These are phyloP conservation scores for Archivesica marissinica DNA, from an alignment of 1,140 invertebrate species.

Conservation along the genomic window DNA sequence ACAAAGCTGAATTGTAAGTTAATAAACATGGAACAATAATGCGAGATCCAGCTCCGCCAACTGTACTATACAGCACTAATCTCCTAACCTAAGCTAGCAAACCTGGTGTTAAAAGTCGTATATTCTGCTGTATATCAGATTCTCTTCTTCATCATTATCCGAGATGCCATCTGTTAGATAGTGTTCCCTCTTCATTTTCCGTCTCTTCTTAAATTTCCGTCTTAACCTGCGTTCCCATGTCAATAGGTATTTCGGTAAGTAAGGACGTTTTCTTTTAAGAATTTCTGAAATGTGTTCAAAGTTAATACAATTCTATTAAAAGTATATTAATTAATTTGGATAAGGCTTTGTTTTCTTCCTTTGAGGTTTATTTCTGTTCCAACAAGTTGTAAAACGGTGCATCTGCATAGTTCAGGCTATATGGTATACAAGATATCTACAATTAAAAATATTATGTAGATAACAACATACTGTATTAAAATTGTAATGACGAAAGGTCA, in stretches of 20 bases:
- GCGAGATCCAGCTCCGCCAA: too few species aligned
- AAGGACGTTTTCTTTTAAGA: conserved; percentile 11
- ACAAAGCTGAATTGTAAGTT: too few species aligned
- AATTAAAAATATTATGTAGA: too few species aligned
- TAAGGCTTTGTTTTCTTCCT: neutral
- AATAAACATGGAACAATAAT: too few species aligned
- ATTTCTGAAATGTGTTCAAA: conserved; percentile 31
- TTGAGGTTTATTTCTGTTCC: neutral
- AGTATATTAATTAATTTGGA: neutral
- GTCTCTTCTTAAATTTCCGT: conserved; percentile 8
- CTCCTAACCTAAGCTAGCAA: too few species aligned
- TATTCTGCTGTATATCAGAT: conserved; percentile 1
- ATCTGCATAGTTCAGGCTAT: neutral
- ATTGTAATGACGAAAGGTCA: too few species aligned
- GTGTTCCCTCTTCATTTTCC: neutral
- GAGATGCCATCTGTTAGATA: neutral
- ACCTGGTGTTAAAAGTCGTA: conserved; percentile 26
- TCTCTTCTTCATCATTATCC: conserved; percentile 12
- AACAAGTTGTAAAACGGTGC: neutral
- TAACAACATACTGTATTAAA: too few species aligned
- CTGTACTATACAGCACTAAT: too few species aligned
- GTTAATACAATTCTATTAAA: neutral
- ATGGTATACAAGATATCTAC: neutral
- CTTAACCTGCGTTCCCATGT: conserved; percentile 25
- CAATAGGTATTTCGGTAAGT: conserved; percentile 42